Conservation (phyloP, 2,888 invertebrate genomes). For the Stenolophus ochropezus region DNA sequence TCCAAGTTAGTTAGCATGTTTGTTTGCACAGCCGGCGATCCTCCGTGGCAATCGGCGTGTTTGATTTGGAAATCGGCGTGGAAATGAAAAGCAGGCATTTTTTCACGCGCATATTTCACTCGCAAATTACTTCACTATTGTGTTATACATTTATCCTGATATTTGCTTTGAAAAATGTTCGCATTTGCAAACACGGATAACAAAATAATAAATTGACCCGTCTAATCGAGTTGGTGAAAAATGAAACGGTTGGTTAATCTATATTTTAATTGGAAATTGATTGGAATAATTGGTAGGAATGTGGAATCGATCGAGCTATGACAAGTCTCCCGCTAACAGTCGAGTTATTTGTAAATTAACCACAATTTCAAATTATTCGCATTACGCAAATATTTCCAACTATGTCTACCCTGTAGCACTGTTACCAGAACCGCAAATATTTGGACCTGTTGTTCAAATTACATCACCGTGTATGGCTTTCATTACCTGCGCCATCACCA, state of each 20-base stretch:
- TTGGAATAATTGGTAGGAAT: conserved; percentile 30
- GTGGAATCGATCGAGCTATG: conserved; percentile 2
- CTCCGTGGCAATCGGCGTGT: conserved; percentile 17
- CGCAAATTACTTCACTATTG: neutral
- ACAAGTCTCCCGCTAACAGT: conserved; percentile 25
- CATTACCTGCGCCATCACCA: neutral
- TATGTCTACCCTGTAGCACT: conserved; percentile 34
- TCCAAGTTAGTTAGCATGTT: conserved; percentile 11
- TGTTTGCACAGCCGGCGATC: conserved; percentile 26
- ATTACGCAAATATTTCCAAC: conserved; percentile 39
- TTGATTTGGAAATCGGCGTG: conserved; percentile 42
- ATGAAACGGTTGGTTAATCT: conserved; percentile 11
- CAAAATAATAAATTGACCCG: conserved; percentile 4
- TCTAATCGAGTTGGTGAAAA: conserved; percentile 6
- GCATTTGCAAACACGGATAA: neutral
- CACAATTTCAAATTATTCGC: conserved; percentile 48
- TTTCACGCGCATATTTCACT: conserved; percentile 3
- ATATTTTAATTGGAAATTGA: conserved; percentile 33
- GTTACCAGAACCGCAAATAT: conserved; percentile 31
- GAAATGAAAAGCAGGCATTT: neutral
- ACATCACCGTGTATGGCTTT: conserved; percentile 25
- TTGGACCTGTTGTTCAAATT: conserved; percentile 27
- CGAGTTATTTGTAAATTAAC: conserved; percentile 53
- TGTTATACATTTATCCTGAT: neutral
- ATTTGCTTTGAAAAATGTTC: conserved; percentile 19